phyloP scores from a whole-genome alignment of 1,140 invertebrate species.

The Plutomurus gul region DNA sequence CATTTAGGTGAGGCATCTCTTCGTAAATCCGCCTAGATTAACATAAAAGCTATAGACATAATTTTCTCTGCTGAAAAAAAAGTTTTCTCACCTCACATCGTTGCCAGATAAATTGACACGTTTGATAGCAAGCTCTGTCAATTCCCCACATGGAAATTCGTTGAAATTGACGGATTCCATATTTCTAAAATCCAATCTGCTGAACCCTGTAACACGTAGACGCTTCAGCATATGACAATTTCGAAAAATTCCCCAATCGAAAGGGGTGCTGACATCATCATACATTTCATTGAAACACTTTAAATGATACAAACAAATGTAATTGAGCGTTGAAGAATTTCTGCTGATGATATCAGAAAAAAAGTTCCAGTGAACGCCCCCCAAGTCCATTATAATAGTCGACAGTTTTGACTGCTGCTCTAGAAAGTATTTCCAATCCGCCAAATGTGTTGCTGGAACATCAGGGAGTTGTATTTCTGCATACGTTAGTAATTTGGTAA shows the following conservation, averaged over 20 bases:
- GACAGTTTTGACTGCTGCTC: not conserved
- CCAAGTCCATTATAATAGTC: not conserved
- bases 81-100: no score
- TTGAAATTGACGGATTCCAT: not conserved
- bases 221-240: not conserved
- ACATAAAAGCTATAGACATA: no score
- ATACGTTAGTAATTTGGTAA: not conserved
- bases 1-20: not conserved
- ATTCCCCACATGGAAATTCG: not conserved
- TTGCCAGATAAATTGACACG: not conserved
- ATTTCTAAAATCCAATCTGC: not conserved
- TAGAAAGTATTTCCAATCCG: conserved; percentile 2
- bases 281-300: not conserved
- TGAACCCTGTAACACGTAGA: not conserved
- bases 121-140: not conserved
- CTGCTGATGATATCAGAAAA: not conserved
- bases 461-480: not conserved
- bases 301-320: not conserved
- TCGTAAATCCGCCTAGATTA: conserved; percentile 6
- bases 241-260: not conserved
- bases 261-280: not conserved
- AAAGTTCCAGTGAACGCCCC: not conserved
- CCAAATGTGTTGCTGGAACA: not conserved
- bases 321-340: not conserved
- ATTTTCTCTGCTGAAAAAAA: no score